Evolutionary conservation across 2,113 vertebrate species (phyloP), one percentile per base, ranked within the genome.

Genomic region (Tachycineta bicolor): DNA sequence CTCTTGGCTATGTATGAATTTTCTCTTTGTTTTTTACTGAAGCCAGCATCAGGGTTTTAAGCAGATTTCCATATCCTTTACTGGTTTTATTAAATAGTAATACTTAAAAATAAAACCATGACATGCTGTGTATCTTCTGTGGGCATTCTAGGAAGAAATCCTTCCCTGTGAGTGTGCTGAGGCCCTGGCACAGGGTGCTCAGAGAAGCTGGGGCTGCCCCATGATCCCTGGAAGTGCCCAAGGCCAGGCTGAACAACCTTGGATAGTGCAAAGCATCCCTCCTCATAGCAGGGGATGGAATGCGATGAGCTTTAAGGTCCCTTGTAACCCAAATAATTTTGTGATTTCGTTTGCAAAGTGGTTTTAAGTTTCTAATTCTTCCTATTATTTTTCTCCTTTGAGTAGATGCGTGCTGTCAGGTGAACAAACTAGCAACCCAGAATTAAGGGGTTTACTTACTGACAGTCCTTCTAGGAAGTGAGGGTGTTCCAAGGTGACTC

Each of bases 1-100:
- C 2, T 41, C 7, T 18, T 29, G 6, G 8, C 3, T 6, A 0
- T 11, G 0, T 13, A 17, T 37, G 13, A 25, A 2, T 37, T 62
- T 62, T 5, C 4, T 41, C 9, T 23, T 39, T 16, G 5, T 4
- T 31, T 75, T 60, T 29, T n/a, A 29, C 20, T 17, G 37, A 70
- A 14, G 14, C 7, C 5, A 23, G 23, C 23, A 46, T 2, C 17
- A 46, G 33, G 7, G 10, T 39, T 37, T 65, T 28, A 43, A 39
- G 20, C 16, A 13, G 7, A 4, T 34, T 71, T 56, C 5, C 11
- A 9, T n/a, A 34, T 4, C 5, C 2, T 1, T 41, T 14, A 7
- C 3, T 41, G 14, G 2, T 41, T 49, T 50, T 41, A 12, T 14
- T 14, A 50, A 43, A 23, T 21, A 50, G 5, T 13, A 24, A 13